A percentile compares a stretch with the other conserved stretches of the same genome.
phyloP scores from a whole-genome alignment of 2,797 vertebrate species.

The Hyperoplus lanceolatus region DNA sequence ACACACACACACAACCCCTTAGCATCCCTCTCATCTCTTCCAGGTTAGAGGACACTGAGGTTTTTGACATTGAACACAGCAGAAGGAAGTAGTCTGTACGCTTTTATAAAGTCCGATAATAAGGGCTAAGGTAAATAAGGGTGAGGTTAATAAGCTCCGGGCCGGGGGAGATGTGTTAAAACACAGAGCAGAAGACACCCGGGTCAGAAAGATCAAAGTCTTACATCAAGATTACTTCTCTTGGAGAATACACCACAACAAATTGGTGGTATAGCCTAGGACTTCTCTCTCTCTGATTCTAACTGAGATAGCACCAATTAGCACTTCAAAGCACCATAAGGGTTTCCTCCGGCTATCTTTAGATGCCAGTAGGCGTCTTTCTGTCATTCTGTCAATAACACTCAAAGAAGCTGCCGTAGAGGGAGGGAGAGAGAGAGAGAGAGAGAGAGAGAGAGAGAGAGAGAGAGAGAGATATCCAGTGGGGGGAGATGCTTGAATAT shows the following conservation, averaged over 20 bases:
- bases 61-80: conserved; percentile 74
- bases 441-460: conserved; percentile 17
- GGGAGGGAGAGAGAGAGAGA: conserved; percentile 11
- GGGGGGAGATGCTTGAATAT: conserved; percentile 22
- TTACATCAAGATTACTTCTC: conserved; percentile 68
- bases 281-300: conserved; percentile 65
- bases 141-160: conserved; percentile 76
- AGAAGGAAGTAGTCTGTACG: conserved; percentile 60
- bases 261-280: conserved; percentile 67
- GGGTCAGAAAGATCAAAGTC: conserved; percentile 76
- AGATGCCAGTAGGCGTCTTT: conserved; percentile 75
- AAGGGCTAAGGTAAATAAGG: conserved; percentile 75
- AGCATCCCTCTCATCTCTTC: conserved; percentile 63
- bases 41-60: conserved; percentile 64
- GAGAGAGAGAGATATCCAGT: conserved; percentile 18
- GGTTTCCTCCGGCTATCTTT: conserved; percentile 79
- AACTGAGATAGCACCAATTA: conserved; percentile 78
- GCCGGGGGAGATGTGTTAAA: conserved; percentile 46
- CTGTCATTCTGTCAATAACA: conserved; percentile 70
- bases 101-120: conserved; percentile 74
- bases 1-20: conserved; percentile 6
- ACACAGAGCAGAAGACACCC: conserved; percentile 51
- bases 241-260: conserved; percentile 77
- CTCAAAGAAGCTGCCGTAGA: conserved; percentile 63
- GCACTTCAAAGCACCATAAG: conserved; percentile 79